Base-by-base conservation (phyloP, 2,888 invertebrate species). In the Drosophila prostipennis region DNA sequence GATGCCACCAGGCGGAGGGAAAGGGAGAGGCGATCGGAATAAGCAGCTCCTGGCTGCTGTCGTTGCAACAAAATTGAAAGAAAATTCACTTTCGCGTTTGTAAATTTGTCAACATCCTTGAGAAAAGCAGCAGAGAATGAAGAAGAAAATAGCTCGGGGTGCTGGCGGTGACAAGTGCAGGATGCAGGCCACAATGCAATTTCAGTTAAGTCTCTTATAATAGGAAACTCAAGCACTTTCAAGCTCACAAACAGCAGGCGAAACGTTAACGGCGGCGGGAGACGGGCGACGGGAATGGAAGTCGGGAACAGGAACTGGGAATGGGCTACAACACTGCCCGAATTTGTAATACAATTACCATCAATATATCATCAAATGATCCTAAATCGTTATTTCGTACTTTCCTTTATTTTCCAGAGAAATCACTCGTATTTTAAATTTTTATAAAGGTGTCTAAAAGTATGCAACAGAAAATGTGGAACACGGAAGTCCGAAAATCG, bases 101-200 rank as follows among this genome's bases (percentile, higher is more conserved):
- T 89, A 89, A 85, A 85, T 85, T 85, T 87, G 85, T 84, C 87
- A 85, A 85, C 85, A 85, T 85, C 89, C 89, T 85, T 79, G 89
- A 80, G 81, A 86, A 83, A 84, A 78, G 78, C 82, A 77, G 86
- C 70, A 53, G 70, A 70, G 86, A 79, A 88, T 58, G 65, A 72
- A 57, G 65, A 72, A 65, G 57, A 19, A 72, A 78, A 56, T 74
- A 68, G 76, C 51, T 55, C 6, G 71, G 71, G 71, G 75, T 64
- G 64, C 78, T 72, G 70, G 36, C 51, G 48, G 71, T 77, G 84
- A 78, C 78, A 80, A 78, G 61, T 55, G 76, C 37, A 60, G 67
- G 51, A 63, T 69, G 72, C 76, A 67, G 69, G 82, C 81, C 87
- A 72, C 87, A 81, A 87, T 87, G 81, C 85, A 87, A 81, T 81